These are phyloP conservation scores for Ramazzottius varieornatus DNA, from an alignment of 2,888 invertebrate species.

Conservation along the genomic window DNA sequence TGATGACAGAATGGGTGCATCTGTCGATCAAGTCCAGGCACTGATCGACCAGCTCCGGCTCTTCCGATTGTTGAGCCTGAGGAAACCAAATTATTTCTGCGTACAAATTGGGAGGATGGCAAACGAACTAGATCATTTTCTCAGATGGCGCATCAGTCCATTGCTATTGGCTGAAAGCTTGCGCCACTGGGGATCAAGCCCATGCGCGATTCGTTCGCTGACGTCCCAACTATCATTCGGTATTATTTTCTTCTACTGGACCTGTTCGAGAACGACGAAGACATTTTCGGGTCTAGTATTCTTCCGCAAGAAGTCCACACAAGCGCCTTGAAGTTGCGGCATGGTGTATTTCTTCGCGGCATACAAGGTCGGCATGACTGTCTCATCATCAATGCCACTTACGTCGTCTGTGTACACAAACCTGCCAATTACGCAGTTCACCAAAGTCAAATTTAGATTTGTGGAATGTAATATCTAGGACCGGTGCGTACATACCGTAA, in stretches of 20 bases:
- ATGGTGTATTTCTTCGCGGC: not conserved
- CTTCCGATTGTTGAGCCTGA: not conserved
- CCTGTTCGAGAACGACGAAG: not conserved
- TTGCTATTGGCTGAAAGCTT: too few relatives aligned
- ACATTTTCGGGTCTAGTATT: not conserved
- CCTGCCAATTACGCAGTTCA: not conserved
- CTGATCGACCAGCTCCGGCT: not conserved
- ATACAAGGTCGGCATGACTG: not conserved
- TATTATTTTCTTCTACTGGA: not conserved
- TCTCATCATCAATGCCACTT: not conserved
- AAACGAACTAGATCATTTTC: too few relatives aligned
- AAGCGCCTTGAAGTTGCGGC: not conserved
- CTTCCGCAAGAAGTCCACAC: not conserved
- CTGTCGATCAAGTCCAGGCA: not conserved
- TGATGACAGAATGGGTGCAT: not conserved
- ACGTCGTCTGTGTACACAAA: not conserved
- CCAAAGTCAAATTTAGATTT: not conserved
- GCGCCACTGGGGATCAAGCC: not conserved
- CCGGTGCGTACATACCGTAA: not conserved
- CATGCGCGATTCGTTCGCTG: not conserved
- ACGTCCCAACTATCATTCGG: not conserved
- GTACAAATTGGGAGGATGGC: too few relatives aligned
- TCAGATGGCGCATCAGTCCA: too few relatives aligned
- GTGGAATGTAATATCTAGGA: not conserved
- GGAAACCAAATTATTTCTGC: too few relatives aligned